phyloP scores from a whole-genome alignment of 2,113 vertebrate species.

The Nothoprocta pentlandii region DNA sequence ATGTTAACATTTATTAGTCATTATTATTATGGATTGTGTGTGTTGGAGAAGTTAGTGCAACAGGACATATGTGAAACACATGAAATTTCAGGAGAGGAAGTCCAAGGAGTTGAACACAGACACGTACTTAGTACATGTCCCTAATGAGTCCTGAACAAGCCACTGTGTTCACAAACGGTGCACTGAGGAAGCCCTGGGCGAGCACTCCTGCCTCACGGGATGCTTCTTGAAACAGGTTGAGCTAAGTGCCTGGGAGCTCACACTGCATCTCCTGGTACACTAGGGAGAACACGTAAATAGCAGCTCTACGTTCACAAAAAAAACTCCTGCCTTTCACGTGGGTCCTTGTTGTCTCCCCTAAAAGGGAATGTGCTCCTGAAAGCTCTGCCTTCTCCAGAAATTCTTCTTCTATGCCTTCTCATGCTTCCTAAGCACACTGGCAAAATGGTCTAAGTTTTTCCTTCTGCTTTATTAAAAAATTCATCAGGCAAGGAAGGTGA shows the following conservation, averaged over 20 bases:
- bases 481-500: not conserved
- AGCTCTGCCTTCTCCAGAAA: not conserved
- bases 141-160: not conserved
- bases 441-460: not conserved
- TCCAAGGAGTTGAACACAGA: not conserved
- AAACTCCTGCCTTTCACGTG: not conserved
- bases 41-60: not conserved
- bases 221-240: not conserved
- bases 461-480: not conserved
- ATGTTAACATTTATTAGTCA: not conserved
- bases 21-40: not conserved
- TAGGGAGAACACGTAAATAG: not conserved
- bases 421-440: not conserved
- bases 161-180: not conserved
- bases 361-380: not conserved
- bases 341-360: not conserved
- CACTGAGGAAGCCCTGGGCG: not conserved
- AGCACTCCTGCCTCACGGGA: not conserved
- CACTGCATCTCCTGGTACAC: not conserved
- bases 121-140: not conserved
- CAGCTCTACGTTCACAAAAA: not conserved
- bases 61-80: not conserved
- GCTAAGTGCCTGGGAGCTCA: not conserved
- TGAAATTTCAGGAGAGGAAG: not conserved
- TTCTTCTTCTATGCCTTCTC: not conserved